phyloP scores from a whole-genome alignment of 2,888 invertebrate genomes.

The Pterobdella sp. region DNA sequence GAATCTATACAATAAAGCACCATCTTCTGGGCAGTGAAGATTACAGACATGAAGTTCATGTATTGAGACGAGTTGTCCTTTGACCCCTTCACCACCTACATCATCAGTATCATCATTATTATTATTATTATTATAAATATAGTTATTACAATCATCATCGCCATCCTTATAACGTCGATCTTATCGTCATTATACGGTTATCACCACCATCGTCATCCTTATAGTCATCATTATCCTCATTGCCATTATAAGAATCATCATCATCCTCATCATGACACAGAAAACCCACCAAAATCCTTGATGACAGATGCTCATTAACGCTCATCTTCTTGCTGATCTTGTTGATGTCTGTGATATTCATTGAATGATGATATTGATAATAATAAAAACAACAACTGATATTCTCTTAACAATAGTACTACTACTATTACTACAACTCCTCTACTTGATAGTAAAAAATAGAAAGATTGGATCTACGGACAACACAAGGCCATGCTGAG shows the following conservation, averaged over 20 bases:
- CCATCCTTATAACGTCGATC: background rate
- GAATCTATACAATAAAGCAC: conserved; percentile 36
- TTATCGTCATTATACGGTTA: too few species aligned
- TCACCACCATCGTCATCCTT: background rate
- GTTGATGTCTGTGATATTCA: conserved; percentile 44
- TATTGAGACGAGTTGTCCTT: conserved; percentile 70
- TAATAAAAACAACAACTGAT: conserved; percentile 27
- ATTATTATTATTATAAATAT: background rate
- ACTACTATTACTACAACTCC: conserved; percentile 28
- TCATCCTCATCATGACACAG: background rate
- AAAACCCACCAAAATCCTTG: conserved; percentile 57
- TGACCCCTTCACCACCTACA: conserved; percentile 68
- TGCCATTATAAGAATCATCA: background rate
- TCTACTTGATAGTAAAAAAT: background rate
- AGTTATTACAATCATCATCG: background rate
- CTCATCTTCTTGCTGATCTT: conserved; percentile 52
- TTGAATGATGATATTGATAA: conserved; percentile 25
- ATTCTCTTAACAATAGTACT: too few species aligned
- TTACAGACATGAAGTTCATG: conserved; percentile 96
- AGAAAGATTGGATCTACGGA: conserved; percentile 56
- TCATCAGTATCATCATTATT: background rate
- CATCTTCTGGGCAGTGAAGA: conserved; percentile 82
- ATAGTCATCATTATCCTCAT: background rate
- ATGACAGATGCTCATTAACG: conserved; percentile 58
- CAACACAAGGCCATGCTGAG: conserved; percentile 82